Conservation (phyloP, 2,888 invertebrate species). For the Anodontia alba region DNA sequence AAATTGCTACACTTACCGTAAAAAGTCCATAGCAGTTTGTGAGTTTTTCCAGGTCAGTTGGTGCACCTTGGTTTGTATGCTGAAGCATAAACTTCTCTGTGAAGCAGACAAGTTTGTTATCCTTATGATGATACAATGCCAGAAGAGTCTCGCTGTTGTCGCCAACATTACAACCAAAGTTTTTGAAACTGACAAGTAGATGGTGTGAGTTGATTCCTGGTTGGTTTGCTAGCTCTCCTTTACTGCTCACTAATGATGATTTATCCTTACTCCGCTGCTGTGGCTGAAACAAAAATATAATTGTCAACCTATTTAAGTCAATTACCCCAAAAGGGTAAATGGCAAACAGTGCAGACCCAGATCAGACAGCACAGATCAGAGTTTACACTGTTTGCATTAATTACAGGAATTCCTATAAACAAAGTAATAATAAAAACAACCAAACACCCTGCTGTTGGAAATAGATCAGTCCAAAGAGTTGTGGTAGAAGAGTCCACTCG, state of each 20-base stretch:
- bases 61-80: constrained; percentile 95
- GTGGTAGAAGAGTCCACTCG: too few species aligned
- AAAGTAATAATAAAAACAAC: too few species aligned
- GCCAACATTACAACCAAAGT: constrained; percentile 94
- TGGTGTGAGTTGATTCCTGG: constrained; percentile 88
- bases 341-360: too few species aligned
- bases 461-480: too few species aligned
- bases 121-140: constrained; percentile 92
- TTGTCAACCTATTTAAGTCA: too few species aligned
- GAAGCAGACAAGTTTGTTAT: constrained; percentile 89
- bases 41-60: constrained; percentile 94
- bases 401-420: too few species aligned
- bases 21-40: constrained; percentile 96
- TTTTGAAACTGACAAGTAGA: constrained; percentile 94
- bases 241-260: constrained; percentile 17
- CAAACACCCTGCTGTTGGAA: too few species aligned
- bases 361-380: too few species aligned
- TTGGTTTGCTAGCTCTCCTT: constrained; percentile 51
- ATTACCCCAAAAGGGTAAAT: too few species aligned
- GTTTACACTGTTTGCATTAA: too few species aligned
- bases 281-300: not conserved
- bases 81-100: constrained; percentile 94
- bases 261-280: not conserved
- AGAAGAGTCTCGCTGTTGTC: constrained; percentile 95
- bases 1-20: constrained; percentile 92